Percentiles rank a stretch among this genome's conserved stretches.
phyloP scores from a whole-genome alignment of 2,113 vertebrate species.

The Laticauda laticaudata region DNA sequence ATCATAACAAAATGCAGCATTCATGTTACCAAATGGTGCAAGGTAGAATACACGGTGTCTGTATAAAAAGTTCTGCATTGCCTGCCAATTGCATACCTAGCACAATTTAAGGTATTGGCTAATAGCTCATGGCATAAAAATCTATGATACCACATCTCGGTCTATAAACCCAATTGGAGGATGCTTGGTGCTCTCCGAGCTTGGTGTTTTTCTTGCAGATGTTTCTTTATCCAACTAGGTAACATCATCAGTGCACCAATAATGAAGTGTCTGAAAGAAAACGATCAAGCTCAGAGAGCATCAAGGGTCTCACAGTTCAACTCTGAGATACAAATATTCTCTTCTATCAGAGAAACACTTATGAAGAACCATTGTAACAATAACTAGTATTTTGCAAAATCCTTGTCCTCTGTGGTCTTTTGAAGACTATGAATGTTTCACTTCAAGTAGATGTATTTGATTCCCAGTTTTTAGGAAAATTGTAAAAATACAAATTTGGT shows the following conservation, averaged over 20 bases:
- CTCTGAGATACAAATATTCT: neutral
- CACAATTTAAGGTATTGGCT: neutral
- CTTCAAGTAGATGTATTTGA: neutral
- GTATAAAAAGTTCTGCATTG: neutral
- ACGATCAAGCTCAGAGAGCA: neutral
- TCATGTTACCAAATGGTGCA: neutral
- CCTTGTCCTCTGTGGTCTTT: neutral
- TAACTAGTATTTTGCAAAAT: neutral
- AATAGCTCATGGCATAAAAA: neutral
- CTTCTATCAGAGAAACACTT: neutral
- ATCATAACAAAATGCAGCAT: neutral
- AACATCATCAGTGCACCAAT: neutral
- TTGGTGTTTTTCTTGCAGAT: neutral
- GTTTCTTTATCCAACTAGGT: neutral
- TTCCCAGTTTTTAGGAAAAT: neutral
- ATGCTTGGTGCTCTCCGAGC: neutral
- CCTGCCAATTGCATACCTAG: neutral
- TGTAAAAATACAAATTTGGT: neutral
- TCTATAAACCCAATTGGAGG: neutral
- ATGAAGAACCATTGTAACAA: neutral
- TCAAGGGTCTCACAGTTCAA: neutral
- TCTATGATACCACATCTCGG: neutral
- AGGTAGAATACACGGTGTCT: neutral
- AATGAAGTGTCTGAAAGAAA: neutral
- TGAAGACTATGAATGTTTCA: neutral